Evolutionary conservation across 2,888 invertebrate genomes (phyloP).

Genomic region (Petrolisthes manimaculis): DNA sequence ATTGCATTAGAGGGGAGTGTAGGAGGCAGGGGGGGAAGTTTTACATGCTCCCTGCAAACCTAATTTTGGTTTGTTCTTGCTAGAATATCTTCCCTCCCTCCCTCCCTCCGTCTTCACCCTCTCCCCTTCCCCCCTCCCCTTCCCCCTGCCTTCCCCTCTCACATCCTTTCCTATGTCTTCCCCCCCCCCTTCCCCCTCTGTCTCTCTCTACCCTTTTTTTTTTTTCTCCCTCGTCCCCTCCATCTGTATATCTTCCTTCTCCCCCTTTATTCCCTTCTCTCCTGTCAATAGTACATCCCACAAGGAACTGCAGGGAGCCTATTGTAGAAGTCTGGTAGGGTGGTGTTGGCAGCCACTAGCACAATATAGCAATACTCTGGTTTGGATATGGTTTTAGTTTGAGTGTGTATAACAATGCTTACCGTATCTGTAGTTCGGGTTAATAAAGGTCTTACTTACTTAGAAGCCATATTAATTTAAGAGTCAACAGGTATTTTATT

Average conservation of each 20-base stretch:
- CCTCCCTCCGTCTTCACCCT: not conserved
- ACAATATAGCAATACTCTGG: no score
- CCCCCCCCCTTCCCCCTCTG: not conserved
- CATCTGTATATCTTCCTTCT: not conserved
- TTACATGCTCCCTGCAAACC: not conserved
- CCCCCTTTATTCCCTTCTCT: not conserved
- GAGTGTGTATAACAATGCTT: no score
- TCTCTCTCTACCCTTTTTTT: not conserved
- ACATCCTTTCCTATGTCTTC: not conserved
- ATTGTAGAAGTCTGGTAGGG: no score
- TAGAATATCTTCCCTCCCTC: not conserved
- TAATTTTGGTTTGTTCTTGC: not conserved
- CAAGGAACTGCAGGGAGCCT: no score
- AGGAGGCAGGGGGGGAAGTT: slow-evolving; percentile 8
- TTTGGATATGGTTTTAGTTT: no score
- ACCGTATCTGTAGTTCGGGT: no score
- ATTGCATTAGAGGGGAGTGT: not conserved
- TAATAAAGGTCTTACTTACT: no score
- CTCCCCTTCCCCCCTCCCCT: not conserved
- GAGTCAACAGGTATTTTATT: no score
- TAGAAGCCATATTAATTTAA: no score
- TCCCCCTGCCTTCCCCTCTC: no score
- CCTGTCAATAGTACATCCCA: no score
- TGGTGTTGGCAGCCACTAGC: no score
- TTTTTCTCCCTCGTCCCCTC: not conserved